Conservation (phyloP, 2,797 vertebrate genomes). For the Gila robusta region DNA sequence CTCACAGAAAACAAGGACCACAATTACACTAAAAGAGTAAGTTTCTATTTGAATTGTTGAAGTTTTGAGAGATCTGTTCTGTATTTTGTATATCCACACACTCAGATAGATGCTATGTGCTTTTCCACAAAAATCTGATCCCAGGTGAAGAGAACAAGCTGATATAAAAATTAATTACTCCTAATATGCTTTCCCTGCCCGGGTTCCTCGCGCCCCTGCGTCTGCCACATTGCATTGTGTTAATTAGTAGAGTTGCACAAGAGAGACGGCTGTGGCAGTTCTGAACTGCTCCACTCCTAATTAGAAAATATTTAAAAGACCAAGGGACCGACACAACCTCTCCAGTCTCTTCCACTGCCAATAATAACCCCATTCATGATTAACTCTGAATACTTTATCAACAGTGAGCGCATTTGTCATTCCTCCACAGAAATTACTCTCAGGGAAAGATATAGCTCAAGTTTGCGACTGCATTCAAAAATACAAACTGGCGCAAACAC, state of each 20-base stretch:
- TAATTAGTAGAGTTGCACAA: constrained; percentile 63
- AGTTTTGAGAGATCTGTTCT: not conserved
- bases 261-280: constrained; percentile 51
- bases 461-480: not conserved
- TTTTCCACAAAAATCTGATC: constrained; percentile 43
- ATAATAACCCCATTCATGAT: constrained; percentile 56
- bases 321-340: constrained; percentile 53
- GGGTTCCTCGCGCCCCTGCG: constrained; percentile 21
- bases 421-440: constrained; percentile 25
- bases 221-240: constrained; percentile 57
- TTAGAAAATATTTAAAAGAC: constrained; percentile 64
- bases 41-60: not conserved
- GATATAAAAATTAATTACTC: constrained; percentile 64
- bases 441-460: constrained; percentile 5
- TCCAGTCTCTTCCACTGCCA: constrained; percentile 41
- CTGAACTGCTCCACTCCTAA: constrained; percentile 60
- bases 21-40: not conserved
- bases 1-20: constrained; percentile 4
- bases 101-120: not conserved
- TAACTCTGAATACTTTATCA: constrained; percentile 49
- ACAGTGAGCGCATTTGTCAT: constrained; percentile 14
- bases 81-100: not conserved
- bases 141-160: constrained; percentile 54
- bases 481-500: not conserved
- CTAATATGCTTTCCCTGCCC: constrained; percentile 57